These are phyloP conservation scores for Apodemia hepburni DNA, from an alignment of 2,888 invertebrate species.

Conservation along the genomic window DNA sequence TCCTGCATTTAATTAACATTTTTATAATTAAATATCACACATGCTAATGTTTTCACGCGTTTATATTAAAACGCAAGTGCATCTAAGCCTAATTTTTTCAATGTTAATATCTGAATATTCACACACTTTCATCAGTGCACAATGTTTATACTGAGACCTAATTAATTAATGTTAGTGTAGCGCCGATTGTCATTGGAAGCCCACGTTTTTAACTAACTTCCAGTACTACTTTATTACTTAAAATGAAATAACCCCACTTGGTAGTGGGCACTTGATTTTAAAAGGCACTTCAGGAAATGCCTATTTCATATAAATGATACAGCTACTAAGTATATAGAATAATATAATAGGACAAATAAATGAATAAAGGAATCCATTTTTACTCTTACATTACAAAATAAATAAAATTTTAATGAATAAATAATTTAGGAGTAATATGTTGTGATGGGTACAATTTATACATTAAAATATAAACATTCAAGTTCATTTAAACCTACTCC, in stretches of 20 bases:
- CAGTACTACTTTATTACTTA: conserved; percentile 6
- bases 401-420: background rate
- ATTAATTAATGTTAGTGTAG: background rate
- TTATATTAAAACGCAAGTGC: background rate
- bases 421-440: background rate
- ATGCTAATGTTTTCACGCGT: background rate
- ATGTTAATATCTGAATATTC: background rate
- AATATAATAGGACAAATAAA: background rate
- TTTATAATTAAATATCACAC: background rate
- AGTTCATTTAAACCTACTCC: background rate
- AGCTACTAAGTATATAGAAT: background rate
- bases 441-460: conserved; percentile 2
- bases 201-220: conserved; percentile 7
- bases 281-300: conserved; percentile 10
- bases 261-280: background rate
- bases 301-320: background rate
- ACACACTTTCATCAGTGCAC: background rate
- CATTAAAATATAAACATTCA: background rate
- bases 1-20: background rate
- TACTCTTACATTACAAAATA: background rate
- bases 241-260: conserved; percentile 1
- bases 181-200: conserved; percentile 3
- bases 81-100: background rate
- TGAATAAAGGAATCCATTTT: background rate
- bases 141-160: background rate